Conservation (phyloP, 2,113 vertebrate species). For the Fregata magnificens region DNA sequence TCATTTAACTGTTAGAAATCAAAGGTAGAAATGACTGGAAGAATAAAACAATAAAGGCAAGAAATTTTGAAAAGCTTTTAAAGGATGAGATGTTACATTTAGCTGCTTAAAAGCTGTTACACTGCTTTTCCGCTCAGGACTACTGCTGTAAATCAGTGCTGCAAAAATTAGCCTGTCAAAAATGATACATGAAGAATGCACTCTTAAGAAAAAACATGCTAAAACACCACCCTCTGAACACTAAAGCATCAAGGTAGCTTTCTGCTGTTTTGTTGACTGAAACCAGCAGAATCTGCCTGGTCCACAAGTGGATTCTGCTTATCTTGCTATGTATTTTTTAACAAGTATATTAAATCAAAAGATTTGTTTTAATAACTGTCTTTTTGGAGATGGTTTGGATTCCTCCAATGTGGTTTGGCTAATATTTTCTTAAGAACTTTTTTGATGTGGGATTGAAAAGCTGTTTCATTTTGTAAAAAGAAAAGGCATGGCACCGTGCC, state of each 20-base stretch:
- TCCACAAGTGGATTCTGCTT: neutral
- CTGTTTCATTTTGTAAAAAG: neutral
- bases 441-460: neutral
- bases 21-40: neutral
- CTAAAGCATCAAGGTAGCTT: neutral
- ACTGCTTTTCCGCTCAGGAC: neutral
- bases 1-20: neutral
- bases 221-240: neutral
- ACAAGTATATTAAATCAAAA: neutral
- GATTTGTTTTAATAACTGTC: neutral
- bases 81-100: neutral
- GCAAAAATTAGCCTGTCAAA: neutral
- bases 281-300: neutral
- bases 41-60: neutral
- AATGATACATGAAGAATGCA: neutral
- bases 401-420: neutral
- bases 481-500: accelerated
- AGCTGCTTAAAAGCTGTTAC: neutral
- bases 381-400: neutral
- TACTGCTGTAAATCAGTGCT: neutral
- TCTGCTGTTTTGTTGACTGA: neutral
- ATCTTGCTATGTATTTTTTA: neutral
- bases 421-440: neutral
- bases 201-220: neutral
- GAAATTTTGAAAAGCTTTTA: neutral